phyloP scores from a whole-genome alignment of 2,888 invertebrate genomes.

The Mesorhabditis spiculigera region DNA sequence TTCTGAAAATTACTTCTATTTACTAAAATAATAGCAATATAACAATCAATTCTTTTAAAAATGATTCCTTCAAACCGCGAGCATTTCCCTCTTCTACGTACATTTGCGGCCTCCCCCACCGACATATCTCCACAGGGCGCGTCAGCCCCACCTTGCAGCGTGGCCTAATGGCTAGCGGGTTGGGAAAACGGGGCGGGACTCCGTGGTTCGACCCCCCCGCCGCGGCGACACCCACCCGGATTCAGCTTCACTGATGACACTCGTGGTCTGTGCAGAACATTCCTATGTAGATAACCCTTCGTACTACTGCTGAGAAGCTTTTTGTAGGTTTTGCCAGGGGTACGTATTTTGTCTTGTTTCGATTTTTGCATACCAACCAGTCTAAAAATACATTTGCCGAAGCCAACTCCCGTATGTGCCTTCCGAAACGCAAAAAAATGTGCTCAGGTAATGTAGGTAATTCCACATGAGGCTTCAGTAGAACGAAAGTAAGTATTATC shows the following conservation, averaged over 20 bases:
- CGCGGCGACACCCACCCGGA: background rate
- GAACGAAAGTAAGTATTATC: background rate
- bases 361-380: no score
- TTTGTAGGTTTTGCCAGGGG: background rate
- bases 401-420: no score
- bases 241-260: background rate
- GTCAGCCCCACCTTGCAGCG: background rate
- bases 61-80: no score
- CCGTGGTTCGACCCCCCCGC: constrained; percentile 1
- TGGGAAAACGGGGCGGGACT: background rate
- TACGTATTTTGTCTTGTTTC: no score
- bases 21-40: no score
- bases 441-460: constrained; percentile 1
- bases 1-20: no score
- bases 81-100: no score
- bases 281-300: background rate
- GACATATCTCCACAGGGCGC: background rate
- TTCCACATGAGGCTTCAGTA: constrained; percentile 6
- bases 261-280: background rate
- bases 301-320: constrained; percentile 5
- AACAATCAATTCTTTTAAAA: no score
- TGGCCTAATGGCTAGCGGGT: background rate
- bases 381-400: no score
- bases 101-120: no score
- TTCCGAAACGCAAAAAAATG: background rate